Percentiles rank a stretch among this genome's conserved stretches.
These are phyloP conservation scores for Grammomys dolichurus DNA, from an alignment of 2,113 vertebrate species.

Conservation along the genomic window DNA sequence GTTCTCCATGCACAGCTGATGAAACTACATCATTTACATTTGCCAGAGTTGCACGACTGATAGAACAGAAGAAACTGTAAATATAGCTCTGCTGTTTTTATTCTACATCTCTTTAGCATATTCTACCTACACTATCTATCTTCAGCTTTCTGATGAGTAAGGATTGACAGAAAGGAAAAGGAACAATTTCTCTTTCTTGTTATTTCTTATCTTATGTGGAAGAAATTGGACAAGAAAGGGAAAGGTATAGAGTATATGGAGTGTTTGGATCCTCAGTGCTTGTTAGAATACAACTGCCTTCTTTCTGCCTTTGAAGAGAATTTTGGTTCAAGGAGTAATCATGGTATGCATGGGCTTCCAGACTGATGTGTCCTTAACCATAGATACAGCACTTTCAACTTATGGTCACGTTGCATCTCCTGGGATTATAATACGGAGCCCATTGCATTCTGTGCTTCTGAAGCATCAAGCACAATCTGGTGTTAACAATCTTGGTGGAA, in stretches of 20 bases:
- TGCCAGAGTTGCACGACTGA: neutral
- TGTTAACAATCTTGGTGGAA: too few species aligned
- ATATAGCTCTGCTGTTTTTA: slow-evolving; percentile 22
- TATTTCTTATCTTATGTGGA: neutral
- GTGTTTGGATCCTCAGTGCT: neutral
- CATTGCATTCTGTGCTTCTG: neutral
- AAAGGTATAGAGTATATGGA: neutral
- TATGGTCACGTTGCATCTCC: neutral
- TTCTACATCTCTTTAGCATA: neutral
- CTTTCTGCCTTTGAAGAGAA: slow-evolving; percentile 27
- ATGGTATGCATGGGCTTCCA: neutral
- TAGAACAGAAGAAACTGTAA: neutral
- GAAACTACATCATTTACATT: neutral
- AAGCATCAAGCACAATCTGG: neutral
- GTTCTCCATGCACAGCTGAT: neutral
- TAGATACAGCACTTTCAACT: neutral
- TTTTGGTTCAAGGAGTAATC: neutral
- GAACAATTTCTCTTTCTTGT: neutral
- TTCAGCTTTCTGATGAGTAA: neutral
- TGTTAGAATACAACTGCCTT: neutral
- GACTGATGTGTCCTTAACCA: neutral
- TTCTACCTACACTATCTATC: neutral
- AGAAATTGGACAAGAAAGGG: neutral
- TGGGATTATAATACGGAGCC: neutral
- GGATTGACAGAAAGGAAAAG: neutral